Evolutionary conservation across 2,888 invertebrate species (phyloP), one percentile per base, ranked within the genome.

Genomic region (Drosophila prostipennis): DNA sequence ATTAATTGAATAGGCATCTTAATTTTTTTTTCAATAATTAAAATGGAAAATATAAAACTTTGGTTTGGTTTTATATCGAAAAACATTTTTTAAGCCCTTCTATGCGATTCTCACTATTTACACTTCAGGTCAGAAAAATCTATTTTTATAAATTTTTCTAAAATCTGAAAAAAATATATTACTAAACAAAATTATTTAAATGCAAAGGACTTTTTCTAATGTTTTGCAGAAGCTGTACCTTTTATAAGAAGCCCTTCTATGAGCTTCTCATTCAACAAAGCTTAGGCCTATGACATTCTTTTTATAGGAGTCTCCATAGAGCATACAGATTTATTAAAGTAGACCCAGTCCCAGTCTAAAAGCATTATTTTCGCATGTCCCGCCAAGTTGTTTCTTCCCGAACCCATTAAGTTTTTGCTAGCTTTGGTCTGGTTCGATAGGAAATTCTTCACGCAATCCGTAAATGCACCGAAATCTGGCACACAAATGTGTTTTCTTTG

Each of bases 401-500:
- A 26, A 48, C 10, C 48, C 34, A 61, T 61, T 61, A 36, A n/a
- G 32, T 39, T 60, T 37, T 37, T 14, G 23, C 29, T 13, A 32
- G 32, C 23, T n/a, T 26, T 45, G 19, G 23, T 26, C 16, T 48
- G 11, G 2, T 32, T 32, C 32, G 48, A 63, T 39, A 23, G 23
- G 11, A 14, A 48, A 43, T 63, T 63, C 49, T 51, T 63, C 49
- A 63, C 63, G 42, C 63, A 46, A 39, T 29, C 48, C n/a, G 45
- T 11, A 23, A 45, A 46, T 45, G 56, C 48, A 7, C 48, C 16
- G 32, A 49, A 49, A 63, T 63, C 49, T 63, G 63, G 63, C 16
- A 34, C 63, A 51, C 36, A 63, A 63, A 63, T 63, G 63, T 43
- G 48, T 63, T 63, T 61, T 48, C 11, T 19, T 26, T 34, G 6